Conservation (phyloP, 2,888 invertebrate species). For the Reticulitermes lucifugus region DNA sequence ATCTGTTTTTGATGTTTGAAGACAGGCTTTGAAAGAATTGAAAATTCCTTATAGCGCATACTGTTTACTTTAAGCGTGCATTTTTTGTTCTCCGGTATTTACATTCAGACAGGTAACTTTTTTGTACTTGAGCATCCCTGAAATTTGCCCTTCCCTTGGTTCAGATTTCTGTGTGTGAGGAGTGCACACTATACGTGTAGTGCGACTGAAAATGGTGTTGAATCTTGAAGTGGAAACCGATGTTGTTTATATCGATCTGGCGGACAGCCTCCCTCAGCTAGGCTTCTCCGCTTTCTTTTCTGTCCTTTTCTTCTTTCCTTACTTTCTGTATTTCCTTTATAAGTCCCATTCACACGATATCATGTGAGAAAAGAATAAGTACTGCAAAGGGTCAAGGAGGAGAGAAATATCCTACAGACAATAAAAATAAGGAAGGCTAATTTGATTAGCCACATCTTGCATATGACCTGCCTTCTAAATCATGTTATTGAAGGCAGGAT, state of each 20-base stretch:
- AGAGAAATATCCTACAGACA: too few relatives aligned
- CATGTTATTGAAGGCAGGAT: too few relatives aligned
- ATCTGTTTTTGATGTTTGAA: too few relatives aligned
- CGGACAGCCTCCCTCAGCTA: background rate
- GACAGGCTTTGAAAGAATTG: too few relatives aligned
- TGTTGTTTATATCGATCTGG: conserved; percentile 40
- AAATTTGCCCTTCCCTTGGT: conserved; percentile 17
- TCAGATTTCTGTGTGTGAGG: background rate
- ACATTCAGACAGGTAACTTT: background rate
- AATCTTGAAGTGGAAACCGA: conserved; percentile 40
- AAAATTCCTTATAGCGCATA: too few relatives aligned
- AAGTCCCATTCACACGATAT: background rate
- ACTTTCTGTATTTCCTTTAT: background rate
- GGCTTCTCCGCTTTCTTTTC: background rate
- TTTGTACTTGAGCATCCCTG: background rate
- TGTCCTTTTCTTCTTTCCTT: background rate
- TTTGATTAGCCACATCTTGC: too few relatives aligned
- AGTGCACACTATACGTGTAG: background rate
- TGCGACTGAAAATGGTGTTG: conserved; percentile 30
- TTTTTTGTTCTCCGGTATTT: background rate
- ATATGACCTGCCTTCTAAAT: too few relatives aligned
- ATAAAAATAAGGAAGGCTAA: too few relatives aligned
- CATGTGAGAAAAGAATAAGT: too few relatives aligned
- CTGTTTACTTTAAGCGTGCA: too few relatives aligned
- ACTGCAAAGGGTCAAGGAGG: too few relatives aligned